Base-by-base conservation (phyloP, 2,113 vertebrate genomes). In the Collichthys lucidus region DNA sequence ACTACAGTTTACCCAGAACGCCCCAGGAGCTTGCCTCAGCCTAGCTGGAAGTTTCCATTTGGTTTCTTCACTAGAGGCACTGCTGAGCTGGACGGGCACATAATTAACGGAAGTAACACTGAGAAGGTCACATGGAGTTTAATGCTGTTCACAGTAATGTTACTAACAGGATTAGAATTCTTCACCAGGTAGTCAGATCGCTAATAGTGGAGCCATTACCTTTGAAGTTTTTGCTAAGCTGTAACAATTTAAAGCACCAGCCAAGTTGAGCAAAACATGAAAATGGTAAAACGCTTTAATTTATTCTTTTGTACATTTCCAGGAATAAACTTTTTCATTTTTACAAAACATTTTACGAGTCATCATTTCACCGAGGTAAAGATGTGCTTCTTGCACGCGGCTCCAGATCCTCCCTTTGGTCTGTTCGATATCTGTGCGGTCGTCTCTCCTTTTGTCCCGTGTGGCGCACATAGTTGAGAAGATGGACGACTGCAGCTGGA, bases 401-500 rank as follows among this genome's bases (percentile, higher is more conserved):
- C 61, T 79, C 57, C 35, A 81, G 69, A 17, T 55, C 35, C 40
- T 55, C 59, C 4, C 78, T 77, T 22, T 35, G 60, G 11, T 82
- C 44, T 1, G 3, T 14, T 14, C 55, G 31, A 26, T 55, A 59
- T 74, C 71, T 82, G 24, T 62, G 61, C 0, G 9, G 11, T 20
- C 44, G 46, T 73, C 4, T 67, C 62, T 76, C 63, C 68, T 68
- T 77, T 47, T 74, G 86, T 60, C 88, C 35, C 8, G 15, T 35
- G 86, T 85, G n/a, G 0, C 2, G 42, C 24, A 98, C 95, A 57
- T 95, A 99, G 68, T 92, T 92, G 0, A 98, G 93, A 77, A 99
- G 94, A 74, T 96, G 95, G 63, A 97, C 24, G 0, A 98, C 74
- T n/a, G 97, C 97, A 70, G 97, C 96, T 0, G 98, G 97, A 26